Conservation (phyloP, 1,140 invertebrate species). For the Trissolcus basalis region DNA sequence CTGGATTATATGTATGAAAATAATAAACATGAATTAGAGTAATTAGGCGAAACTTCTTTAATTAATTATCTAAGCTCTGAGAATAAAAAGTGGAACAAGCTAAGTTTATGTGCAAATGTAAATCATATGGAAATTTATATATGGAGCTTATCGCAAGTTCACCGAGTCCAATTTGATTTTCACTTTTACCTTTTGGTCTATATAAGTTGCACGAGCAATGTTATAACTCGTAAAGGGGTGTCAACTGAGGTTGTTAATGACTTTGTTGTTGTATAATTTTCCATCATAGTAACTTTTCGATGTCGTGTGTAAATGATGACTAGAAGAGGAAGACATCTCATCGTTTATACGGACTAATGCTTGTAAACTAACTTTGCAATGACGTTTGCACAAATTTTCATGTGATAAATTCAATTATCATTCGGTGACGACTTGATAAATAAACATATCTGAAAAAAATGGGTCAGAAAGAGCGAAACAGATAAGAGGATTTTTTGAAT, state of each 20-base stretch:
- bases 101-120: too few relatives aligned
- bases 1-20: too few relatives aligned
- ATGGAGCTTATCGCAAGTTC: too few relatives aligned
- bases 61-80: too few relatives aligned
- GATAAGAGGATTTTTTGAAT: not conserved
- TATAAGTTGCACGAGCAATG: constrained; percentile 80
- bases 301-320: constrained; percentile 77
- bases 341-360: constrained; percentile 1
- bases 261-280: constrained; percentile 78
- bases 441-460: constrained; percentile 6
- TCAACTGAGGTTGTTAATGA: constrained; percentile 81
- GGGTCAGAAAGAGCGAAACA: too few relatives aligned
- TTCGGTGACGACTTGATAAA: too few relatives aligned
- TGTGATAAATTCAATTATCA: too few relatives aligned
- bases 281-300: constrained; percentile 78
- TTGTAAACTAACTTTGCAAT: constrained; percentile 75
- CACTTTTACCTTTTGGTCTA: constrained; percentile 69
- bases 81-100: too few relatives aligned
- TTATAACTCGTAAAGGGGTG: constrained; percentile 80
- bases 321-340: constrained; percentile 66
- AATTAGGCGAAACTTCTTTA: too few relatives aligned
- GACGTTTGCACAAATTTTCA: constrained; percentile 82
- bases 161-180: constrained; percentile 23
- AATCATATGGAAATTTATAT: too few relatives aligned
- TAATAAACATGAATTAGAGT: too few relatives aligned